phyloP scores from a whole-genome alignment of 2,888 invertebrate genomes.

The Drosophila nr. medialis region DNA sequence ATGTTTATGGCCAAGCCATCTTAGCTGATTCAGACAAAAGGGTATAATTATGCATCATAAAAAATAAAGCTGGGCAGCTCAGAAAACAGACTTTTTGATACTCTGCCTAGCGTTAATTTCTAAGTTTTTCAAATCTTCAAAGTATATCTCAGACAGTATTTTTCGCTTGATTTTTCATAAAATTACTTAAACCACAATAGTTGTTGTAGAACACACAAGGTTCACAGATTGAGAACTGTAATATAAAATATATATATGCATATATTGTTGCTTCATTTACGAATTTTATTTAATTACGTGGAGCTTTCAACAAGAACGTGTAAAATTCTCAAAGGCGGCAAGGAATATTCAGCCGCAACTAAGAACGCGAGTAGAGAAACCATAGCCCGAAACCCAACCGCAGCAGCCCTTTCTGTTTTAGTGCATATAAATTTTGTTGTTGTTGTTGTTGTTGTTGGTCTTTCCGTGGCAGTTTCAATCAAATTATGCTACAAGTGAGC shows the following conservation, averaged over 20 bases:
- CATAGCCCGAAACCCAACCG: conserved; percentile 6
- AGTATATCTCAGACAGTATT: not conserved
- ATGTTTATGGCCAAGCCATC: conserved; percentile 42
- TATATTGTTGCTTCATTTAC: not conserved
- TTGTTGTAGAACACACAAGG: not conserved
- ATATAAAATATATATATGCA: not conserved
- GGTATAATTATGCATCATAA: conserved; percentile 72
- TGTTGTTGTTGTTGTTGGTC: conserved; percentile 21
- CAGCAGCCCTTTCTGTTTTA: conserved; percentile 13
- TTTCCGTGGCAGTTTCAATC: conserved; percentile 67
- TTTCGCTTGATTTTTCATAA: not conserved
- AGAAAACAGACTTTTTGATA: conserved; percentile 4
- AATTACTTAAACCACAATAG: not conserved
- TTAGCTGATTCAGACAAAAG: conserved; percentile 55
- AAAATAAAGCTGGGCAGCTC: conserved; percentile 25
- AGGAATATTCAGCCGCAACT: conserved; percentile 30
- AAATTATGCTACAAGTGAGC: conserved; percentile 67
- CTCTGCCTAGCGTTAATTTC: not conserved
- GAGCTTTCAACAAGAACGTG: conserved; percentile 12
- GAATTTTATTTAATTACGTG: not conserved
- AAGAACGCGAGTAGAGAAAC: conserved; percentile 10
- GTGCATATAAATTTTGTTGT: not conserved
- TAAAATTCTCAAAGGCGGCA: conserved; percentile 55
- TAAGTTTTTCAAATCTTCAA: not conserved
- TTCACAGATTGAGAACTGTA: not conserved